These are phyloP conservation scores for Spicauda simplicius DNA, from an alignment of 2,888 invertebrate species.

Conservation along the genomic window DNA sequence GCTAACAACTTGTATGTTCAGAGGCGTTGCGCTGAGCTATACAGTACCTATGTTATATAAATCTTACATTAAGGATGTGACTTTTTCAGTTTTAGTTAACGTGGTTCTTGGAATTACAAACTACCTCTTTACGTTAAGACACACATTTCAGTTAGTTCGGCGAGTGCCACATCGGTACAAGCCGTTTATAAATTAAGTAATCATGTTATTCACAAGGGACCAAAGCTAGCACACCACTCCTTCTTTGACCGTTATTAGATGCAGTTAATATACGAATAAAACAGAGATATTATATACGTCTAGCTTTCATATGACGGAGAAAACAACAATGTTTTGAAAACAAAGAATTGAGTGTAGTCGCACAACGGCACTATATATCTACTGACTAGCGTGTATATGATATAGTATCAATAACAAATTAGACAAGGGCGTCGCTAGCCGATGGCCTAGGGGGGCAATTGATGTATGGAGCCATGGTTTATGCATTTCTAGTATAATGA, in stretches of 20 bases:
- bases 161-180: slow-evolving; percentile 49
- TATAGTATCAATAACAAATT: too few species aligned
- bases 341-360: too few species aligned
- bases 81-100: slow-evolving; percentile 68
- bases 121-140: slow-evolving; percentile 82
- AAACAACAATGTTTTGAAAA: background rate
- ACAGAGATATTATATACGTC: slow-evolving; percentile 3
- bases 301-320: background rate
- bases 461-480: too few species aligned
- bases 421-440: too few species aligned
- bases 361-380: too few species aligned
- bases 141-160: slow-evolving; percentile 49
- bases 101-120: slow-evolving; percentile 79
- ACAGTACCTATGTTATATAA: slow-evolving; percentile 42
- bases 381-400: too few species aligned
- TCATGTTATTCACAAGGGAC: slow-evolving; percentile 57
- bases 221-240: slow-evolving; percentile 56
- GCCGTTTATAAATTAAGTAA: slow-evolving; percentile 46
- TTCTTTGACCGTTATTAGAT: slow-evolving; percentile 1
- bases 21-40: slow-evolving; percentile 56
- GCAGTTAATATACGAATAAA: slow-evolving; percentile 20
- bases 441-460: too few species aligned
- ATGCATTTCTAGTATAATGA: too few species aligned
- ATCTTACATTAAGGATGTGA: slow-evolving; percentile 41
- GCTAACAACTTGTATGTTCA: slow-evolving; percentile 46